phyloP scores from a whole-genome alignment of 2,888 invertebrate species.

The Euplexia lucipara region DNA sequence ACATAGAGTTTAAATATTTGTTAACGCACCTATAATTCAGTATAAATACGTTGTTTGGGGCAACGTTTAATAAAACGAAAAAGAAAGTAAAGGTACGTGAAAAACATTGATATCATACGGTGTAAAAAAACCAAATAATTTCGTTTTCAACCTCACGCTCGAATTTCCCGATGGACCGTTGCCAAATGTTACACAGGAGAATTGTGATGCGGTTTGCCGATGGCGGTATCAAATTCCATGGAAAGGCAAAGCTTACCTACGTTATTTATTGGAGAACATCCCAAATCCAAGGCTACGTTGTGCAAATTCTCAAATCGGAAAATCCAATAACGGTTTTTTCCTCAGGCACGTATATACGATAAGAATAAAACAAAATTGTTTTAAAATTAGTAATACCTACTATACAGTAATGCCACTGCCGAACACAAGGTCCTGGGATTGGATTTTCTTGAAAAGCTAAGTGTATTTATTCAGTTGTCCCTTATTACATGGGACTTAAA shows the following conservation, averaged over 20 bases:
- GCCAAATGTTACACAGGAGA: slow-evolving; percentile 26
- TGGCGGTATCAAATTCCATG: slow-evolving; percentile 38
- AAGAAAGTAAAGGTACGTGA: too few species aligned
- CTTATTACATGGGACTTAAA: too few species aligned
- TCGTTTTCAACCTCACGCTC: background rate
- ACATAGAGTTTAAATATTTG: too few species aligned
- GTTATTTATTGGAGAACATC: slow-evolving; percentile 38
- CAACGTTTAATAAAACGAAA: too few species aligned
- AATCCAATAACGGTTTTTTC: slow-evolving; percentile 32
- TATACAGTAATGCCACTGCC: too few species aligned
- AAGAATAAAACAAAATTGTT: background rate
- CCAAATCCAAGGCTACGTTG: slow-evolving; percentile 4
- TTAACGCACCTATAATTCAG: too few species aligned
- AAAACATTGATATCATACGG: background rate
- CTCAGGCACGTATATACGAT: slow-evolving; percentile 14
- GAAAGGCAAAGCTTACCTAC: slow-evolving; percentile 9
- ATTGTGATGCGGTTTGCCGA: slow-evolving; percentile 14
- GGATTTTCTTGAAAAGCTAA: too few species aligned
- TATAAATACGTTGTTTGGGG: too few species aligned
- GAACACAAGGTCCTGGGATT: background rate
- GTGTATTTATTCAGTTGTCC: too few species aligned
- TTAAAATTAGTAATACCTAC: background rate
- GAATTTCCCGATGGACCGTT: slow-evolving; percentile 22
- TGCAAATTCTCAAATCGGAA: slow-evolving; percentile 23
- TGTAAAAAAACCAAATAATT: background rate